Percentiles rank a stretch among this genome's conserved stretches.
Evolutionary conservation across 2,888 invertebrate genomes (phyloP).

Genomic region (Tupiocoris notatus): DNA sequence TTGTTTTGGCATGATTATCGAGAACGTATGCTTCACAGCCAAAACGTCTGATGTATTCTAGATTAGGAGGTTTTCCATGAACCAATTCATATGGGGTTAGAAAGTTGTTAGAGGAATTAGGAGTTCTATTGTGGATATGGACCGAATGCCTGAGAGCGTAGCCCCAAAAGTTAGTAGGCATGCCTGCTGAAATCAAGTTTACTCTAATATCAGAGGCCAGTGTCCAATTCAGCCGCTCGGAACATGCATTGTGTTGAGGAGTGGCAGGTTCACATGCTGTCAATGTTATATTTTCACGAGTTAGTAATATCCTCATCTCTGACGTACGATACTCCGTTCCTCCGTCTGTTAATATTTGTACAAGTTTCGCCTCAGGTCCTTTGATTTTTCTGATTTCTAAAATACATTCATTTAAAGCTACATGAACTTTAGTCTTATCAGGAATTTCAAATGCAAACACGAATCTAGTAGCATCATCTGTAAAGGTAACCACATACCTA

Average conservation of each 20-base stretch:
- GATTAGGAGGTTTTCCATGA: not conserved
- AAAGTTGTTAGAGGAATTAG: conserved; percentile 2
- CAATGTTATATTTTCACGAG: not conserved
- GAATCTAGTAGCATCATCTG: not conserved
- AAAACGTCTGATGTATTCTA: too few species aligned
- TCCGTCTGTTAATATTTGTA: conserved; percentile 3
- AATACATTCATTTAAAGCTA: not conserved
- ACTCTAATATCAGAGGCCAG: not conserved
- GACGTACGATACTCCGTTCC: not conserved
- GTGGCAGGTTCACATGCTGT: conserved; percentile 16
- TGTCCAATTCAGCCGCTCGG: conserved; percentile 1
- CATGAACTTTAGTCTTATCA: not conserved
- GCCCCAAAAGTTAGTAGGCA: not conserved
- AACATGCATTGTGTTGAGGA: conserved; percentile 2
- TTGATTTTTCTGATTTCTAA: not conserved
- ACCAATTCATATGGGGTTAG: not conserved
- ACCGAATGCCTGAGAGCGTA: conserved; percentile 8
- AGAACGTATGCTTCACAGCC: conserved; percentile 13
- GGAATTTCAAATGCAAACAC: not conserved
- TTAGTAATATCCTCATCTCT: not conserved
- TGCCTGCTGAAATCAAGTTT: not conserved
- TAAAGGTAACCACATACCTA: not conserved
- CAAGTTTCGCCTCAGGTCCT: not conserved
- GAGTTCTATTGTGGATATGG: conserved; percentile 16
- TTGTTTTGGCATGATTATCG: not conserved